phyloP scores from a whole-genome alignment of 1,140 invertebrate genomes.

The Conus ventricosus region DNA sequence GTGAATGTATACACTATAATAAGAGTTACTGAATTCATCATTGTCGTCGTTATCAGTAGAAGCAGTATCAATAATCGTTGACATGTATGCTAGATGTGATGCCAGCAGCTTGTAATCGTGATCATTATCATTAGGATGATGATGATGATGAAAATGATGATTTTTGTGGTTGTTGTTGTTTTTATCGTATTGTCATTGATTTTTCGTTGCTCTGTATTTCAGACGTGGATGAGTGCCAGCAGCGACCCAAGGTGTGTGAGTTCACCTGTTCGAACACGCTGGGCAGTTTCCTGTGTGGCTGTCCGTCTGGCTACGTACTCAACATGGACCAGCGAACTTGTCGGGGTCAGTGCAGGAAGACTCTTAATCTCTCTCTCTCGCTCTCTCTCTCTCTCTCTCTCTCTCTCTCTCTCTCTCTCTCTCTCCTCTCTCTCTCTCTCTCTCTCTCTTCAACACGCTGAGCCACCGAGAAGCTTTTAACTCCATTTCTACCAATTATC shows the following conservation, averaged over 20 bases:
- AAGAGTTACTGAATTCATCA: no score
- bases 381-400: no score
- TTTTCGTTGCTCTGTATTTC: slow-evolving; percentile 75
- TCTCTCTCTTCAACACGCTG: no score
- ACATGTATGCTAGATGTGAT: no score
- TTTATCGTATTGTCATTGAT: slow-evolving; percentile 49
- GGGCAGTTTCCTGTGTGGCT: slow-evolving; percentile 67
- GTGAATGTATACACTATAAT: no score
- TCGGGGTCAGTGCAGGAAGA: slow-evolving; percentile 73
- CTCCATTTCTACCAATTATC: no score
- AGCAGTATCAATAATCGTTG: no score
- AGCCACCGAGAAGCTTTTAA: no score
- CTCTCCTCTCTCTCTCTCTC: neutral
- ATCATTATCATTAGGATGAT: neutral
- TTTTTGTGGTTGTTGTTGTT: no score
- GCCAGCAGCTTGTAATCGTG: neutral
- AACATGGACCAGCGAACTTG: slow-evolving; percentile 87
- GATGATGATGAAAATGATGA: no score
- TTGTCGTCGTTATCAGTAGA: no score
- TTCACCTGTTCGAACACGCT: slow-evolving; percentile 65
- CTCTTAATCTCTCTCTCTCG: no score
- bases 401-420: neutral
- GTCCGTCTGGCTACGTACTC: slow-evolving; percentile 74
- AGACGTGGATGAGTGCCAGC: slow-evolving; percentile 89
- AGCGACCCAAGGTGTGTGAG: slow-evolving; percentile 81